Percentiles rank a stretch among this genome's conserved stretches.
phyloP scores from a whole-genome alignment of 1,140 invertebrate genomes.

The Hypsibius dujardini region DNA sequence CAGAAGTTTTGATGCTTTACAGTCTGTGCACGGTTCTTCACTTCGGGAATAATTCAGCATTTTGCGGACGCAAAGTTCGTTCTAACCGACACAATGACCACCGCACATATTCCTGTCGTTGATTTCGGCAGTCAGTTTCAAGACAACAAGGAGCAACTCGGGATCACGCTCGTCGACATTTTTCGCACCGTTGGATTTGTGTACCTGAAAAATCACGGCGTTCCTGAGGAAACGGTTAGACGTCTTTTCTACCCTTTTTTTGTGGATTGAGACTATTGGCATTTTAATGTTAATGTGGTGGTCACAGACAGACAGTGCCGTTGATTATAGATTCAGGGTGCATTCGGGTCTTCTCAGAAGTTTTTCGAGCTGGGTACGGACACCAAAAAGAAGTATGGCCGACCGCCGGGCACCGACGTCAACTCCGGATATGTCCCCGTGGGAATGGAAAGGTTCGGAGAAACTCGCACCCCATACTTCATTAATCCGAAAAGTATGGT shows the following conservation, averaged over 20 bases:
- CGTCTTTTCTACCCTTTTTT: constrained; percentile 1
- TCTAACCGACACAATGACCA: not conserved
- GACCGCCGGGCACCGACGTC: not conserved
- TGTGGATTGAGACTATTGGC: not conserved
- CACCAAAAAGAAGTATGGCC: not conserved
- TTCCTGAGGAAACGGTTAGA: not conserved
- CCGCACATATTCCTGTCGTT: no score
- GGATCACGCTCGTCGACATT: not conserved
- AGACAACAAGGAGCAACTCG: no score
- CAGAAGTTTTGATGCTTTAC: no score
- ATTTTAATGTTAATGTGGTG: not conserved
- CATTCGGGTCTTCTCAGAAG: not conserved
- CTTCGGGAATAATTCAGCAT: no score
- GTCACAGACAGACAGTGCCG: not conserved
- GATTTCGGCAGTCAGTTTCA: no score
- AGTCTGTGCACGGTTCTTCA: no score
- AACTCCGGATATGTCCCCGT: not conserved
- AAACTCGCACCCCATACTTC: not conserved
- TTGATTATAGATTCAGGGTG: not conserved
- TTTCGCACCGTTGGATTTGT: constrained; percentile 6
- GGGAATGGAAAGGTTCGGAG: constrained; percentile 6
- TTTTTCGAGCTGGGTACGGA: not conserved
- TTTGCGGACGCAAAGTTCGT: no score
- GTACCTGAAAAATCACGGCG: constrained; percentile 12
- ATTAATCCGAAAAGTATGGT: not conserved